A percentile compares a stretch with the other conserved stretches of the same genome.
phyloP scores from a whole-genome alignment of 2,888 invertebrate species.

The Lithophane socia region DNA sequence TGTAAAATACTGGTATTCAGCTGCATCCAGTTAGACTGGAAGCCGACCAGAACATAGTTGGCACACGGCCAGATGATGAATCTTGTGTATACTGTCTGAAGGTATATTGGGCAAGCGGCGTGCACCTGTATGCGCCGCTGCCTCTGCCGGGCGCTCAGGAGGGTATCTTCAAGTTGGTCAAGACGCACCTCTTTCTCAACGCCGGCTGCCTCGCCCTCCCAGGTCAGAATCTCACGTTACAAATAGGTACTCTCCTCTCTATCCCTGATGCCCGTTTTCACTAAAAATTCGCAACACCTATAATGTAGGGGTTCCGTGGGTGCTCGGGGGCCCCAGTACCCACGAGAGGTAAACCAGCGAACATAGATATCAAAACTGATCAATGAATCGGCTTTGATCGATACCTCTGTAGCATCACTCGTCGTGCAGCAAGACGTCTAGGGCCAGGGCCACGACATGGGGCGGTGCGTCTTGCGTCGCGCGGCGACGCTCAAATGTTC shows the following conservation, averaged over 20 bases:
- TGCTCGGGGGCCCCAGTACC: not conserved
- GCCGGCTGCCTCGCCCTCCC: constrained; percentile 94
- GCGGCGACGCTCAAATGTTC: too few relatives aligned
- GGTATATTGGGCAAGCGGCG: constrained; percentile 95
- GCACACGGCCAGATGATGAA: too few relatives aligned
- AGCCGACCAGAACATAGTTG: not conserved
- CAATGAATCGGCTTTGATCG: not conserved
- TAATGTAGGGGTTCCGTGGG: not conserved
- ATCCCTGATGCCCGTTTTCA: not conserved
- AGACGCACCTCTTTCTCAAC: constrained; percentile 97
- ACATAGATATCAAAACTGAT: not conserved
- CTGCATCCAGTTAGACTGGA: not conserved
- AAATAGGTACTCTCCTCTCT: constrained; percentile 20
- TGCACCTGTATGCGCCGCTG: constrained; percentile 97
- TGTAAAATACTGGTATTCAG: not conserved
- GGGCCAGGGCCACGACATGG: too few relatives aligned
- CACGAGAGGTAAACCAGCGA: not conserved
- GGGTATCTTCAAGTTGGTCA: constrained; percentile 95
- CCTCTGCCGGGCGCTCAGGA: constrained; percentile 95
- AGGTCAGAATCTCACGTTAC: constrained; percentile 68
- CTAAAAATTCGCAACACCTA: not conserved
- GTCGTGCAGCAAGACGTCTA: too few relatives aligned
- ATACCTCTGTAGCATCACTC: too few relatives aligned
- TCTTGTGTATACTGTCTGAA: not conserved
- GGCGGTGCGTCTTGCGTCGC: too few relatives aligned